These are phyloP conservation scores for Pantherophis guttatus DNA, from an alignment of 2,113 vertebrate species.

Conservation along the genomic window DNA sequence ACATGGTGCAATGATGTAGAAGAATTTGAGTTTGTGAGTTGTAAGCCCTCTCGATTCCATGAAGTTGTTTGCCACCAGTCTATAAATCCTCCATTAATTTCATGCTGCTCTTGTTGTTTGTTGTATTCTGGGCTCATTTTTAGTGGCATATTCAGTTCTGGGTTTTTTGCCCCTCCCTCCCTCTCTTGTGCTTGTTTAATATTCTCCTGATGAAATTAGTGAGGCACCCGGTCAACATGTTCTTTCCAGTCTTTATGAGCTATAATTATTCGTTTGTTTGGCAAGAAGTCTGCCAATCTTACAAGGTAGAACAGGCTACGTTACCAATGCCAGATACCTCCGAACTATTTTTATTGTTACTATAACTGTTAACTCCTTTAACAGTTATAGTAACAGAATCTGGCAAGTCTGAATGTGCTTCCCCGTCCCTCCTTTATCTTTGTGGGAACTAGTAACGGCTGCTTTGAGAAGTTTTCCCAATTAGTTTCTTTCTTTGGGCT, in stretches of 20 bases:
- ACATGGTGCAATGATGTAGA: not conserved
- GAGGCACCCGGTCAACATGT: not conserved
- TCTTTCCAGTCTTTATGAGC: not conserved
- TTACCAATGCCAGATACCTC: not conserved
- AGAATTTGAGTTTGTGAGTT: not conserved
- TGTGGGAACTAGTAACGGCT: not conserved
- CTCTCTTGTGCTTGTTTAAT: not conserved
- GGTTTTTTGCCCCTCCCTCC: too few relatives aligned
- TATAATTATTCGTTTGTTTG: not conserved
- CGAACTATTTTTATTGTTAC: not conserved
- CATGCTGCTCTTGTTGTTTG: not conserved
- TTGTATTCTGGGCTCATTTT: not conserved
- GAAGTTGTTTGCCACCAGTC: not conserved
- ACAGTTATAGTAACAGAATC: not conserved
- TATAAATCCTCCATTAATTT: not conserved
- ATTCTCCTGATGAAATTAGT: not conserved
- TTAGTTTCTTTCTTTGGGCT: not conserved
- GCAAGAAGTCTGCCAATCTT: not conserved
- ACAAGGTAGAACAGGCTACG: not conserved
- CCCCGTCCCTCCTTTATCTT: not conserved
- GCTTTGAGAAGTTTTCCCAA: not conserved
- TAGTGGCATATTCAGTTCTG: not conserved
- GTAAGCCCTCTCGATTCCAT: not conserved
- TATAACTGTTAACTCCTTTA: too few relatives aligned
- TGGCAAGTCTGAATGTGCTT: not conserved